These are phyloP conservation scores for Akabosia matsudoensis DNA, from an alignment of 1,140 invertebrate genomes.

Conservation along the genomic window DNA sequence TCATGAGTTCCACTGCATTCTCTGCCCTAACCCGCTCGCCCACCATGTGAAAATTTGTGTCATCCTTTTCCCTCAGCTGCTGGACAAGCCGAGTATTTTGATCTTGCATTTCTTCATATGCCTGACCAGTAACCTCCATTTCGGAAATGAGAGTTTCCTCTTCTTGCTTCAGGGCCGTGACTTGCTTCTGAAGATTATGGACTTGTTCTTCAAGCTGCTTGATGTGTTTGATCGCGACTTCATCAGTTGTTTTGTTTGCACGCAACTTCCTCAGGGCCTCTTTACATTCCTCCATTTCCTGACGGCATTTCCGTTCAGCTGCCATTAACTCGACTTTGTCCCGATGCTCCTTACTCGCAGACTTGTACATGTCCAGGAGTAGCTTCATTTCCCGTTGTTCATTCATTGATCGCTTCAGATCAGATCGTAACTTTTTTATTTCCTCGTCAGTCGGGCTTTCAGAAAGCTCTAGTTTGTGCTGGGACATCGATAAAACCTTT, in stretches of 20 bases:
- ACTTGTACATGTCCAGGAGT: conserved; percentile 94
- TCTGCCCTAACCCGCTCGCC: conserved; percentile 85
- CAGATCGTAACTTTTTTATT: conserved; percentile 81
- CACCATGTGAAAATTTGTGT: conserved; percentile 99
- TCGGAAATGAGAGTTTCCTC: conserved; percentile 96
- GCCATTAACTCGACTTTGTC: conserved; percentile 96
- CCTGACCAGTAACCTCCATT: conserved; percentile 98
- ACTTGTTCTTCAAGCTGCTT: conserved; percentile 87
- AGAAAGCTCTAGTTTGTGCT: conserved; percentile 48
- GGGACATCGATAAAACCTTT: not conserved
- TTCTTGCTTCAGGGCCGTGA: conserved; percentile 63
- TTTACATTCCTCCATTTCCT: conserved; percentile 83
- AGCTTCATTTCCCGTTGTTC: conserved; percentile 68
- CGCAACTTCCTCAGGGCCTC: conserved; percentile 78
- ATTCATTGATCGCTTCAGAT: conserved; percentile 74
- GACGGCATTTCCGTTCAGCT: conserved; percentile 80
- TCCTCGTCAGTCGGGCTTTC: conserved; percentile 57
- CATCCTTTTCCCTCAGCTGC: conserved; percentile 93
- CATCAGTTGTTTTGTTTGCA: conserved; percentile 80
- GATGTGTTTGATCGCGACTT: conserved; percentile 88
- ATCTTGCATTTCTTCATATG: conserved; percentile 98
- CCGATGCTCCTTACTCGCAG: conserved; percentile 88
- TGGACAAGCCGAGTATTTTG: conserved; percentile 94
- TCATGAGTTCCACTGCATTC: not conserved
- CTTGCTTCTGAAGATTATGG: conserved; percentile 55